Percentiles rank a stretch among this genome's conserved stretches.
phyloP scores from a whole-genome alignment of 2,113 vertebrate species.

The Aleadryas rufinucha region DNA sequence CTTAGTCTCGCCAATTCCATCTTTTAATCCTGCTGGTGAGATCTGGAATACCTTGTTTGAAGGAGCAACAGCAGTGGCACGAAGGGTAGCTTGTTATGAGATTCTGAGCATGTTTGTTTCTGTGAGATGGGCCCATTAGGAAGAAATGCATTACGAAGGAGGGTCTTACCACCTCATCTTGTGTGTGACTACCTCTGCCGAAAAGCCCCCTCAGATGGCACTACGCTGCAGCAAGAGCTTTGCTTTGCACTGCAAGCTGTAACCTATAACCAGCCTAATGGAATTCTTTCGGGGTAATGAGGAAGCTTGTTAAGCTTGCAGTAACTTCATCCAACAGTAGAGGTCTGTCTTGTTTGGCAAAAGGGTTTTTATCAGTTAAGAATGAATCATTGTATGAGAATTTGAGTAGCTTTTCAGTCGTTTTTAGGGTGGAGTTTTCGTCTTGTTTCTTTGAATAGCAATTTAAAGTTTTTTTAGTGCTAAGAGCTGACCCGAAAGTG shows the following conservation, averaged over 20 bases:
- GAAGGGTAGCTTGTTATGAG: fast-evolving
- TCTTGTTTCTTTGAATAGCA: not conserved
- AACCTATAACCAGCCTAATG: not conserved
- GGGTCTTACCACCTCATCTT: not conserved
- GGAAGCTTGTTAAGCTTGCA: not conserved
- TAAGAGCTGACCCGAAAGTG: not conserved
- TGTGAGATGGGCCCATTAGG: no score
- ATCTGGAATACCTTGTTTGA: not conserved
- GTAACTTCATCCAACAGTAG: not conserved
- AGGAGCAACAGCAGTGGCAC: not conserved
- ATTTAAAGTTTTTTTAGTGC: not conserved
- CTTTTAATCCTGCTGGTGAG: not conserved
- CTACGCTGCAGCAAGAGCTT: not conserved
- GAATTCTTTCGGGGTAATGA: not conserved
- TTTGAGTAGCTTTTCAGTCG: not conserved
- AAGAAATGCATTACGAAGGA: not conserved
- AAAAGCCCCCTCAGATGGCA: not conserved
- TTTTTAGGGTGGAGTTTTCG: not conserved
- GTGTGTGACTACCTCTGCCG: not conserved
- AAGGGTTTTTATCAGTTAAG: not conserved
- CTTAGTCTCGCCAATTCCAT: fast-evolving
- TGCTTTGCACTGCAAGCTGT: not conserved
- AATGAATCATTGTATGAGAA: not conserved
- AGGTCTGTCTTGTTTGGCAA: constrained; percentile 26
- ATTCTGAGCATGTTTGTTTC: not conserved